A percentile compares a stretch with the other conserved stretches of the same genome.
These are phyloP conservation scores for Lagopus muta DNA, from an alignment of 2,113 vertebrate species.

Conservation along the genomic window DNA sequence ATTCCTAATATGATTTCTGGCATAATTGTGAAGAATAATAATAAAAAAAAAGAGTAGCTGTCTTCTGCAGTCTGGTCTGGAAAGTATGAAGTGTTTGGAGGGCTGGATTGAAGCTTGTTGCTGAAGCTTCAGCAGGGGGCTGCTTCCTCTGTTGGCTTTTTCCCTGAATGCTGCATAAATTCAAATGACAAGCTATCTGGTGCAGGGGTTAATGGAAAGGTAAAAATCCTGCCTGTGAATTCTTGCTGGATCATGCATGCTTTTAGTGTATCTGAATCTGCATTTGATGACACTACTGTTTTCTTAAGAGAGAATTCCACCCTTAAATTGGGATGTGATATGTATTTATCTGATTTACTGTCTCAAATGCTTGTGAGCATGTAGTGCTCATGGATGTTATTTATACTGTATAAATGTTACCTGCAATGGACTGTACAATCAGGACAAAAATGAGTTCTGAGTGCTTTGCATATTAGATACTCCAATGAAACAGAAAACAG, in stretches of 20 bases:
- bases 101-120: not conserved
- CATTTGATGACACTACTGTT: not conserved
- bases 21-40: too few species aligned
- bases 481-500: not conserved
- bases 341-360: not conserved
- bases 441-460: not conserved
- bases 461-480: not conserved
- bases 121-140: not conserved
- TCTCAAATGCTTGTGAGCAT: fast-evolving
- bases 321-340: not conserved
- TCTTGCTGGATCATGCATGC: fast-evolving
- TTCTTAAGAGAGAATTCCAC: not conserved
- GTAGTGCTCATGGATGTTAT: fast-evolving
- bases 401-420: not conserved
- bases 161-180: not conserved
- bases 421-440: not conserved
- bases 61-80: not conserved
- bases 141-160: not conserved
- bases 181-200: not conserved
- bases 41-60: not conserved
- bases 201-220: not conserved
- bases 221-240: not conserved
- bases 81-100: not conserved
- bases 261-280: not conserved
- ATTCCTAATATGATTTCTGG: not conserved